Base-by-base conservation (phyloP, 2,113 vertebrate genomes). In the Pitta sordida region DNA sequence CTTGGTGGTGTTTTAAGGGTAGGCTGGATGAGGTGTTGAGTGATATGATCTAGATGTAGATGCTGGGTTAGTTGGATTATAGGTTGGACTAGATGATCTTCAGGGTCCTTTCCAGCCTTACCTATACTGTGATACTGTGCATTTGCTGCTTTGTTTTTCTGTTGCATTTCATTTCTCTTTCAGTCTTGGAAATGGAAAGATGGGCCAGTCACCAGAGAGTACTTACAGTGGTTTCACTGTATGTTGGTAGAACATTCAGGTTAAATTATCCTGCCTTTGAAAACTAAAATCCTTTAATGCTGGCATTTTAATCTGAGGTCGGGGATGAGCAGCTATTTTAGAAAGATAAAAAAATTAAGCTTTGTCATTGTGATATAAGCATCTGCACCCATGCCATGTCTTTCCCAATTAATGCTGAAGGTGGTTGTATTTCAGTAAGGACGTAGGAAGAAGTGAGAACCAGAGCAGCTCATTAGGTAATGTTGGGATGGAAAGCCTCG, bases 391-490 rank as follows among this genome's bases (percentile, higher is more conserved):
- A 62, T 39, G 64, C 19, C 63, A 34, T 83, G 91, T 92, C 34
- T 73, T 19, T 56, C 79, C 55, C 83, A 96, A 76, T 96, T 95
- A 95, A 81, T 83, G 70, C 16, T 69, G 83, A 92, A 88, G 41
- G 41, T 79, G 22, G 49, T 84, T 94, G 64, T 83, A 73, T 85
- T 94, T 73, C 76, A 87, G 83, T 39, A 80, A 94, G 41, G 43
- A 62, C 77, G 89, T 34, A 36, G 55, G 32, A 76, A 55, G 34
- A 48, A 68, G 21, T 32, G 71, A 90, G 70, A 74, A 43, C 85
- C 52, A 64, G 71, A 90, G 77, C 48, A 90, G 74, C 88, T 96
- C 92, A 91, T 93, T 96, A 96, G 81, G 41, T 79, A 81, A 80
- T 32, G 37, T 15, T 75, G 48, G 44, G 59, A 87, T 60, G 41